Base-by-base conservation (phyloP, 2,113 vertebrate genomes). In the Setophaga petechia region DNA sequence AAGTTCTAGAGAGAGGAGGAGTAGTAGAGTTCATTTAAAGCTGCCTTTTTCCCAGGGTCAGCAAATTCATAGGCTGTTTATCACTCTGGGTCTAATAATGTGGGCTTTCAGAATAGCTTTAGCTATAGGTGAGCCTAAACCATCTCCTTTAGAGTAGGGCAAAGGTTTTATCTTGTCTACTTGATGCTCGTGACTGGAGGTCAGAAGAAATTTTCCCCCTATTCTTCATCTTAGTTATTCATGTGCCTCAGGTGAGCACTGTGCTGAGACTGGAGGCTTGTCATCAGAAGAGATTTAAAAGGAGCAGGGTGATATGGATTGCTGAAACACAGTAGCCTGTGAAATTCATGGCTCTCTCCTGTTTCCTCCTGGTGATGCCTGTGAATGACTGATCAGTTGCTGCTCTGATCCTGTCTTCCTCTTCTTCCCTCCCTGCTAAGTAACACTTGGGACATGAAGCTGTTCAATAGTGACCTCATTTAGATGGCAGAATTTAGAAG, bases 251-350 rank as follows among this genome's bases (percentile, higher is more conserved):
- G 37, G 11, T 1, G 0, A 47, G 12, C 20, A 24, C 37, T 62
- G 24, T 74, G 41, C 43, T 44, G 10, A 16, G 51, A 58, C 37
- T 57, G 10, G 44, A 84, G 87, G 37, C 35, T 84, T 89, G 81
- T 87, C 39, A 39, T 69, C 55, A 49, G 37, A 65, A 87, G 24
- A 78, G 14, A 65, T 35, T 69, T 84, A 43, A 51, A 86, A 68
- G 43, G 22, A 73, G 11, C 21, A 52, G 61, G 12, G 22, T 67
- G 20, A 35, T 54, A 35, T 2, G 21, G 23, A 21, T n/a, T 90
- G 43, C 33, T 88, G 88, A 90, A 92, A 88, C 75, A 76, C 25
- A 80, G 25, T 16, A 91, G 41, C 44, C 10, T 52, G 8, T 76
- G 46, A 83, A 72, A 79, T 74, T 79, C 33, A 79, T 68, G 0